Evolutionary conservation across 2,888 invertebrate genomes (phyloP).

Genomic region (Teleogryllus oceanicus): DNA sequence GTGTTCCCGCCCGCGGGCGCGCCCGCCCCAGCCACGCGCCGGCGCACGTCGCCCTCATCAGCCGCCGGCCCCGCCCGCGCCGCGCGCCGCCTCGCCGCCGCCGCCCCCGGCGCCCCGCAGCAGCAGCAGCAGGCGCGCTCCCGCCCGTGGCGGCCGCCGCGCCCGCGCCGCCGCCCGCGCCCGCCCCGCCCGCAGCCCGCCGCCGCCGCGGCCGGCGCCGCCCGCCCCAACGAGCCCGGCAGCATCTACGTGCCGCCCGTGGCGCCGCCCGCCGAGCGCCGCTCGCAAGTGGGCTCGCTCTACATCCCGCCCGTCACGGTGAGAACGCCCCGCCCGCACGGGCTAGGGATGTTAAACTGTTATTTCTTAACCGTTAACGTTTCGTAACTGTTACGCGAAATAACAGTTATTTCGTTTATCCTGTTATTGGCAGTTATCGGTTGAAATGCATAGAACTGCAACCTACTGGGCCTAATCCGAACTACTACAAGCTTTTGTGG

Average conservation of each 20-base stretch:
- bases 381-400: too few species aligned
- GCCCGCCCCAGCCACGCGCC: slow-evolving; percentile 42
- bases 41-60: slow-evolving; percentile 40
- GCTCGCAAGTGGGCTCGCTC: slow-evolving; percentile 52
- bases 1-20: slow-evolving; percentile 50
- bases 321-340: too few species aligned
- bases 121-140: slow-evolving; percentile 44
- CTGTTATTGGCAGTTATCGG: too few species aligned
- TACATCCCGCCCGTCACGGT: slow-evolving; percentile 52
- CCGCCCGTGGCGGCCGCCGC: slow-evolving; percentile 37
- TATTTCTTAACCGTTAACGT: too few species aligned
- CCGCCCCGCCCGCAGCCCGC: slow-evolving; percentile 27
- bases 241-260: slow-evolving; percentile 45
- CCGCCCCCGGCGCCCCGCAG: slow-evolving; percentile 38
- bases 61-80: slow-evolving; percentile 41
- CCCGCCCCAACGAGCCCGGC: slow-evolving; percentile 36
- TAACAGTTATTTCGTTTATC: too few species aligned
- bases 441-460: too few species aligned
- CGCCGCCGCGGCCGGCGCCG: slow-evolving; percentile 24
- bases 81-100: slow-evolving; percentile 38
- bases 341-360: too few species aligned
- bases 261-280: slow-evolving; percentile 36
- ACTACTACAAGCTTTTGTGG: too few species aligned
- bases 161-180: slow-evolving; percentile 41
- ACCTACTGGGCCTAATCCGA: too few species aligned